These are phyloP conservation scores for Tenthredo mesomela DNA, from an alignment of 2,888 invertebrate genomes.

Conservation along the genomic window DNA sequence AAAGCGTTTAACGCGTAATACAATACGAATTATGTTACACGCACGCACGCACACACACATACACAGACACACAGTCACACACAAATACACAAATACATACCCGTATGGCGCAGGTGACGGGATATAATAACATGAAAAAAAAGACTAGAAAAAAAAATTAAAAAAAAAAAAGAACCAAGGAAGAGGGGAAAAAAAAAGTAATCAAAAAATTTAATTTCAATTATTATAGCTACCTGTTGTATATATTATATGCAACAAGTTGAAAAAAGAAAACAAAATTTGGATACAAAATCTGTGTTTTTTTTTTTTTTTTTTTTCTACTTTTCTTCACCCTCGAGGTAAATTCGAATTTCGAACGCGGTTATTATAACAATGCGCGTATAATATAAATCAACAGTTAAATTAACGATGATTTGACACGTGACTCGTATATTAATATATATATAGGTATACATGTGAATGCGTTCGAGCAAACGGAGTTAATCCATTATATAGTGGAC, in stretches of 20 bases:
- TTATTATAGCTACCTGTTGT: too few species aligned
- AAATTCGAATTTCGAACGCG: background rate
- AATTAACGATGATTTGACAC: conserved; percentile 7
- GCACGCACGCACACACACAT: background rate
- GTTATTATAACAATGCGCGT: background rate
- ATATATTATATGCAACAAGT: background rate
- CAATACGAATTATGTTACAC: background rate
- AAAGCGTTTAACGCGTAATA: background rate
- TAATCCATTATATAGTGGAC: background rate
- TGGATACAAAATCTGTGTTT: too few species aligned
- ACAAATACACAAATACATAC: background rate
- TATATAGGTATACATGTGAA: background rate
- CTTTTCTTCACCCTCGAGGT: background rate
- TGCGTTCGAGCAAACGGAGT: background rate
- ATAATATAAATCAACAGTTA: background rate
- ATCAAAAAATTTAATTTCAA: background rate
- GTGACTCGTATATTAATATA: background rate
- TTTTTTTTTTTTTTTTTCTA: background rate
- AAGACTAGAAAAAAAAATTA: background rate
- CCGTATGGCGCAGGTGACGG: background rate
- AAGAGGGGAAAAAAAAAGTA: background rate
- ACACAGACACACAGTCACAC: background rate
- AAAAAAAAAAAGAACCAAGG: too few species aligned
- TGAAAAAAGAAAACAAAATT: too few species aligned
- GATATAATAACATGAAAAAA: background rate